Conservation (phyloP, 2,797 vertebrate genomes). For the Sternotherus odoratus region DNA sequence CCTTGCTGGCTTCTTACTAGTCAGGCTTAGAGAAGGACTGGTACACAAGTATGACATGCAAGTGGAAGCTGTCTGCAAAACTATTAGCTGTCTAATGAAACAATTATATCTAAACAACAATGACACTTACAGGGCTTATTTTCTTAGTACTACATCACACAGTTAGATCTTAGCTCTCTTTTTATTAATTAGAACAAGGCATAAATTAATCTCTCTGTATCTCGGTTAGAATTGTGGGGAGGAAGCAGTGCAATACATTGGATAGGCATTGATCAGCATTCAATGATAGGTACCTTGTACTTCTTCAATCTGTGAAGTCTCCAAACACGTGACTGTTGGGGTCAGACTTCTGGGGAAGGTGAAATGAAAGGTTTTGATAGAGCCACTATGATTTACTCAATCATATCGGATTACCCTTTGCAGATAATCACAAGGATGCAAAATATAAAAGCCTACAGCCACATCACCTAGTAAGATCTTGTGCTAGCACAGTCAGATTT, state of each 20-base stretch:
- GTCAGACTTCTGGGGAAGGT: background rate
- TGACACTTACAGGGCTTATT: conserved; percentile 55
- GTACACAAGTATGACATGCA: conserved; percentile 53
- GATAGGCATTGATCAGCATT: conserved; percentile 45
- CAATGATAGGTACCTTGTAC: conserved; percentile 2
- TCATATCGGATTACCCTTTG: background rate
- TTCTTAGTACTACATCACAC: conserved; percentile 33
- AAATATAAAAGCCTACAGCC: rapidly evolving
- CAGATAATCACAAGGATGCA: rapidly evolving
- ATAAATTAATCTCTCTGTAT: conserved; percentile 61
- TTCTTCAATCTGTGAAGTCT: background rate
- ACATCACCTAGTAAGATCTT: rapidly evolving
- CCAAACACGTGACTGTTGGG: rapidly evolving
- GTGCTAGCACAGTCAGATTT: background rate
- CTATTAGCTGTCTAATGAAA: conserved; percentile 75
- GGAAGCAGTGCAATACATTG: background rate
- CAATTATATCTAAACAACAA: conserved; percentile 72
- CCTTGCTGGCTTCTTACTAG: conserved; percentile 24
- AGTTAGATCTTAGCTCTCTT: conserved; percentile 36
- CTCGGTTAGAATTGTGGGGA: background rate
- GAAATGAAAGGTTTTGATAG: background rate
- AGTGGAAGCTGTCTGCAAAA: conserved; percentile 72
- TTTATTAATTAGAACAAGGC: conserved; percentile 69
- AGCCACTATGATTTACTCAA: background rate
- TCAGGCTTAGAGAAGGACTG: conserved; percentile 54